Percentiles rank a stretch among this genome's conserved stretches.
Conservation (phyloP, 2,113 vertebrate genomes). For the Origma solitaria region DNA sequence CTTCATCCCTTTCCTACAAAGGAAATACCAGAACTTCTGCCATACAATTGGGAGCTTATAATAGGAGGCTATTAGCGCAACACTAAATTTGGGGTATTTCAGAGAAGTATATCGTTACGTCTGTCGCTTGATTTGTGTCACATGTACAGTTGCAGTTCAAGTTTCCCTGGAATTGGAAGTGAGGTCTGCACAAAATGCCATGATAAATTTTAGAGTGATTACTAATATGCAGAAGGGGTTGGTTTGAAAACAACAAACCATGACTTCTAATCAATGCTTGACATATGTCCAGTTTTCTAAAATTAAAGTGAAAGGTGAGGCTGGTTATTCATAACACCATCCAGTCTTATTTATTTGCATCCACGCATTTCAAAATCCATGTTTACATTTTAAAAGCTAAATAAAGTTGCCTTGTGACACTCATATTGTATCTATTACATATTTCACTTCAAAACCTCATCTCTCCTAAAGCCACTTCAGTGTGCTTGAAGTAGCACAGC, state of each 20-base stretch:
- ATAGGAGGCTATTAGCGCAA: not conserved
- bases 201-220: not conserved
- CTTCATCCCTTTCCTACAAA: not conserved
- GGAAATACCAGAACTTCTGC: slow-evolving; percentile 17
- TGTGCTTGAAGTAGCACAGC: slow-evolving; percentile 75
- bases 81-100: not conserved
- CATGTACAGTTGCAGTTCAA: not conserved
- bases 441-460: slow-evolving; percentile 84
- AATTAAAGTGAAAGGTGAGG: slow-evolving; percentile 2
- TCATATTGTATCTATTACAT: slow-evolving; percentile 82
- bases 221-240: not conserved
- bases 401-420: slow-evolving; percentile 75
- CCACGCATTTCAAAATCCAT: slow-evolving; percentile 56
- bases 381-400: slow-evolving; percentile 78
- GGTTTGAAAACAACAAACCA: not conserved
- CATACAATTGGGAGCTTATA: not conserved
- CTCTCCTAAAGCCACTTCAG: slow-evolving; percentile 81
- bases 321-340: not conserved
- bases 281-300: not conserved
- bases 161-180: not conserved
- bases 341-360: slow-evolving; percentile 52
- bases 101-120: not conserved
- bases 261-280: not conserved
- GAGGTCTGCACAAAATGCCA: not conserved
- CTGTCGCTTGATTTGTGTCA: not conserved